Evolutionary conservation across 1,140 invertebrate species (phyloP).

Genomic region (Samia ricini): DNA sequence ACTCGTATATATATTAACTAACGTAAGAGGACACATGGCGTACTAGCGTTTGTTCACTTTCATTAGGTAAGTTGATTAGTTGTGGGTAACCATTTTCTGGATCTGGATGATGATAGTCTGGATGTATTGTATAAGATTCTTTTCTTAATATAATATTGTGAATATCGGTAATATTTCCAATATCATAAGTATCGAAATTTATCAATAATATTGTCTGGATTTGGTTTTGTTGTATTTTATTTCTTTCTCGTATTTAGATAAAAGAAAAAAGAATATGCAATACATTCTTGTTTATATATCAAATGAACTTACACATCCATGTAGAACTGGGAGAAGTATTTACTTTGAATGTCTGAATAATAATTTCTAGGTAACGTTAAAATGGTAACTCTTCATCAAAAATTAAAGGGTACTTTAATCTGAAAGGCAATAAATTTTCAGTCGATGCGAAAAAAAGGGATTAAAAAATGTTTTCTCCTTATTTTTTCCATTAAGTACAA

Average conservation of each 20-base stretch:
- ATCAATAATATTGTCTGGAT: background rate
- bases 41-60: slow-evolving; percentile 30
- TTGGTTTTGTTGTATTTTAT: background rate
- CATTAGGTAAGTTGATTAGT: slow-evolving; percentile 35
- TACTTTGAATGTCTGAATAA: too few relatives aligned
- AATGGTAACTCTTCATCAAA: too few relatives aligned
- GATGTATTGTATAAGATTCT: background rate
- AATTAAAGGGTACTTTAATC: too few relatives aligned
- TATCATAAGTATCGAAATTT: background rate
- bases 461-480: too few relatives aligned
- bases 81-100: background rate
- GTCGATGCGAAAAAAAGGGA: too few relatives aligned
- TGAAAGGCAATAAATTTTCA: too few relatives aligned
- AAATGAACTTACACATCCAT: too few relatives aligned
- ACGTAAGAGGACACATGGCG: slow-evolving; percentile 14
- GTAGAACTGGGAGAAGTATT: too few relatives aligned
- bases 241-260: background rate
- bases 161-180: background rate
- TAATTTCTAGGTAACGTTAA: too few relatives aligned
- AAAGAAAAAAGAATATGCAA: background rate
- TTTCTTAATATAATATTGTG: background rate
- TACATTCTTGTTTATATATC: background rate
- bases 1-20: slow-evolving; percentile 13
- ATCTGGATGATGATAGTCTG: background rate
- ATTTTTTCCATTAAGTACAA: too few relatives aligned